phyloP scores from a whole-genome alignment of 2,797 vertebrate genomes.

The Cyclopterus lumpus region DNA sequence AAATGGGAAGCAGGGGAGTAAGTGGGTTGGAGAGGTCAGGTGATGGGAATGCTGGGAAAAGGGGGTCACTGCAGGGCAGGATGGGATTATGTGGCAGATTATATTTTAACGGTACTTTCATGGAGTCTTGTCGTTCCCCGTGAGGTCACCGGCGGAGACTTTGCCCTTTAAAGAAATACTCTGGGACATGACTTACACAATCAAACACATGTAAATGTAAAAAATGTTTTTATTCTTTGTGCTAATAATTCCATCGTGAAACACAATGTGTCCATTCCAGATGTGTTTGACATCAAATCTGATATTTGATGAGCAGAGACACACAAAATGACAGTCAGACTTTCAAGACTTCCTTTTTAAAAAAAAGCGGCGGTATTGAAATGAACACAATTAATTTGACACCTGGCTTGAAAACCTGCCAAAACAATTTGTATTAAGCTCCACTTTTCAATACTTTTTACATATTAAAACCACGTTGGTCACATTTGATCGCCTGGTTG shows the following conservation, averaged over 20 bases:
- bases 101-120: no score
- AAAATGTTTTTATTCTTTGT: neutral
- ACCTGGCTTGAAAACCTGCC: neutral
- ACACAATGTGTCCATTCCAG: neutral
- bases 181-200: no score
- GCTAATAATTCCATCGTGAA: neutral
- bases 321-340: neutral
- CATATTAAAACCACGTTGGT: neutral
- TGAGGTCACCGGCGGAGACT: no score
- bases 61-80: neutral
- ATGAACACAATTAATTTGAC: neutral
- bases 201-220: no score
- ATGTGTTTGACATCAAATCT: neutral
- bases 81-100: neutral
- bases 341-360: no score
- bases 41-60: no score
- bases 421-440: neutral
- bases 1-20: neutral
- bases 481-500: no score
- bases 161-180: neutral
- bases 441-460: neutral
- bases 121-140: no score
- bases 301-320: conserved; percentile 1
- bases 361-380: no score
- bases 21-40: neutral